Base-by-base conservation (phyloP, 2,888 invertebrate genomes). In the Dryococelus australis region DNA sequence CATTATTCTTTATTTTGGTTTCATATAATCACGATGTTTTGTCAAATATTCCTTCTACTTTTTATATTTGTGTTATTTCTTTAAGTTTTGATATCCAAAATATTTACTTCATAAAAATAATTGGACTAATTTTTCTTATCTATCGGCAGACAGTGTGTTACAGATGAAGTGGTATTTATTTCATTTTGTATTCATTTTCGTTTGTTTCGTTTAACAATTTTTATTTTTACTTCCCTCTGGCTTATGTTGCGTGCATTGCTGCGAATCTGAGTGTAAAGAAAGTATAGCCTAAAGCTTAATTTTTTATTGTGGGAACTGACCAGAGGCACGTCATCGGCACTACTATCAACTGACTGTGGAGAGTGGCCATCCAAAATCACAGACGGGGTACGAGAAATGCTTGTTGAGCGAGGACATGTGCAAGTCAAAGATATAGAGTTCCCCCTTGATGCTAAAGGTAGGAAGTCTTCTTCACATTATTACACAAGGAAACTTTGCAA, bases 321-420 rank as follows among this genome's bases (percentile, higher is more conserved):
- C 27, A 83, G 43, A 83, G 28, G 43, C 83, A 83, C 28, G 83
- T 43, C 83, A 28, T 6, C 43, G 83, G 26, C 83, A 83, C 83
- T 20, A 83, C 83, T 83, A 27, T 27, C 83, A 83, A 83, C 83
- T 83, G 83, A 83, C 28, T 27, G 83, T 43, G 83, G 83, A 27
- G 83, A 83, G 83, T 83, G 83, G 27, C 28, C 27, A 83, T 83
- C 27, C 24, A 83, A 28, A 83, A 83, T 27, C 83, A 83, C 83
- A 35, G 83, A 28, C 24, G 83, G 43, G 13, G 27, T 27, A 28
- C 83, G 1, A 83, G 26, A 83, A 83, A 10, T 83, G 83, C 28
- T 83, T 35, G 28, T 27, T 27, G 35, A 83, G 83, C 83, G 83
- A 83, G 83, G 83, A 35, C 83, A 26, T 83, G 83, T 83, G 43